phyloP scores from a whole-genome alignment of 2,888 invertebrate species.

The Phymatocera aterrima region DNA sequence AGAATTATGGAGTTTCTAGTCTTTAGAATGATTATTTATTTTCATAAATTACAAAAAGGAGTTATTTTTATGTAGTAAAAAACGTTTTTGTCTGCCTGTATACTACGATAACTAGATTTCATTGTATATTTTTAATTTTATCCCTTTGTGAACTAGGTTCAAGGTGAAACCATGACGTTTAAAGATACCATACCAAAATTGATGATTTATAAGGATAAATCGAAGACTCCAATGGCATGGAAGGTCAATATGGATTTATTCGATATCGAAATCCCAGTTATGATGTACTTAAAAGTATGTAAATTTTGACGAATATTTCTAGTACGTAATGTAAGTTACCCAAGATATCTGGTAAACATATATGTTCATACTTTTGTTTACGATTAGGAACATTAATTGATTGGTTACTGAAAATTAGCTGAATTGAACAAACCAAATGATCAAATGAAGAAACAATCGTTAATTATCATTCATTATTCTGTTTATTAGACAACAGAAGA shows the following conservation, averaged over 20 bases:
- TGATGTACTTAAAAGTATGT: slow-evolving; percentile 57
- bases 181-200: slow-evolving; percentile 52
- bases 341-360: neutral
- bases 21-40: neutral
- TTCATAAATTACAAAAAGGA: neutral
- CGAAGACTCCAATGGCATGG: slow-evolving; percentile 48
- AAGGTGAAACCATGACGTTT: slow-evolving; percentile 53
- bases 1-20: neutral
- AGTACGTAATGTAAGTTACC: too few species aligned
- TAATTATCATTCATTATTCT: slow-evolving; percentile 7
- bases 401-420: neutral
- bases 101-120: neutral
- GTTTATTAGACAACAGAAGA: slow-evolving; percentile 45
- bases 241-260: slow-evolving; percentile 53
- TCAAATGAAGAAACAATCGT: neutral
- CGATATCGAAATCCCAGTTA: slow-evolving; percentile 55
- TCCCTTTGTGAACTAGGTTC: slow-evolving; percentile 47
- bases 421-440: too few species aligned
- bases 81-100: neutral
- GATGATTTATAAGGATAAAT: slow-evolving; percentile 51
- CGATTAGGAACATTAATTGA: neutral
- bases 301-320: too few species aligned
- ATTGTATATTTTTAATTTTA: neutral
- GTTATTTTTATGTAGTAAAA: neutral
- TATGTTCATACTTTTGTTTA: neutral